phyloP scores from a whole-genome alignment of 2,797 vertebrate species.

The Bradypodion pumilum region DNA sequence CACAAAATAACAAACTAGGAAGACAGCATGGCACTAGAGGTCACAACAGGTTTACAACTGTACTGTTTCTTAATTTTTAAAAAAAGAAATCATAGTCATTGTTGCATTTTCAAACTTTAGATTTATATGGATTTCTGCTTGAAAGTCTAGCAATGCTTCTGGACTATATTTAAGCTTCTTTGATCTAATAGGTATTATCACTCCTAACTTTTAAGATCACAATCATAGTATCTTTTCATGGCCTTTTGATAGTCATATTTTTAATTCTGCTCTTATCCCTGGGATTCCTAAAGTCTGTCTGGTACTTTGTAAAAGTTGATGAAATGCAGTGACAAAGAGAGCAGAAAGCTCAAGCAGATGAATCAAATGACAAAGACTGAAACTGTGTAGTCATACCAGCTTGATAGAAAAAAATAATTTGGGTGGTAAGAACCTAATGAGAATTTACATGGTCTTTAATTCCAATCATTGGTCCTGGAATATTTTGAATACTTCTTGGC shows the following conservation, averaged over 20 bases:
- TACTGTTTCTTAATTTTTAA: neutral
- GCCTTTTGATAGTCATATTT: neutral
- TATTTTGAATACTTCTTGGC: slow-evolving; percentile 16
- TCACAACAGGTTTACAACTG: neutral
- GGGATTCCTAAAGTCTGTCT: slow-evolving; percentile 1
- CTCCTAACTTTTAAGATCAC: slow-evolving; percentile 1
- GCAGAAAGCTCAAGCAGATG: neutral
- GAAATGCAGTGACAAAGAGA: slow-evolving; percentile 7
- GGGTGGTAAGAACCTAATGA: slow-evolving; percentile 51
- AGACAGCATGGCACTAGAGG: neutral
- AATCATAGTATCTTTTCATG: slow-evolving; percentile 7
- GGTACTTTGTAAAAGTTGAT: neutral
- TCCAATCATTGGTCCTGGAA: neutral
- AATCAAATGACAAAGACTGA: slow-evolving; percentile 40
- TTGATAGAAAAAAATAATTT: slow-evolving; percentile 54
- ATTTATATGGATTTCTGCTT: neutral
- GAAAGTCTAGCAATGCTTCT: neutral
- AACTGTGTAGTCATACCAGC: slow-evolving; percentile 47
- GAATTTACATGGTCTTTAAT: slow-evolving; percentile 19
- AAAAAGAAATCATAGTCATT: neutral
- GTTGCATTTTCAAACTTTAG: neutral
- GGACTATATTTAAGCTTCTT: slow-evolving; percentile 1
- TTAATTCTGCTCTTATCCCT: neutral
- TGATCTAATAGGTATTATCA: slow-evolving; percentile 8
- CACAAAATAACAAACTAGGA: neutral